Percentiles rank a stretch among this genome's conserved stretches.
phyloP scores from a whole-genome alignment of 1,140 invertebrate genomes.

The Monomorium pharaonis region DNA sequence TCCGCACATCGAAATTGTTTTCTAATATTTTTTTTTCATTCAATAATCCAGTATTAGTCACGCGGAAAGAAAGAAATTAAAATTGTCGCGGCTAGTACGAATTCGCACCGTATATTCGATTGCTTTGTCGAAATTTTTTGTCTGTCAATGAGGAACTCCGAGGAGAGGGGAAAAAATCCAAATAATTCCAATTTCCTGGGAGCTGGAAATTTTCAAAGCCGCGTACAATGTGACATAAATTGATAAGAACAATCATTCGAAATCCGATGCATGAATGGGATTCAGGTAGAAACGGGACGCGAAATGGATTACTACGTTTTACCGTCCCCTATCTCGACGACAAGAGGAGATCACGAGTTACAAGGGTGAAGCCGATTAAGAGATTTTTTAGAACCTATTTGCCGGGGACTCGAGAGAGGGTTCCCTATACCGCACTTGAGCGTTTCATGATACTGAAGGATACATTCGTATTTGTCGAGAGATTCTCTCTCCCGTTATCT shows the following conservation, averaged over 20 bases:
- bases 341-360: slow-evolving; percentile 58
- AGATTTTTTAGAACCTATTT: slow-evolving; percentile 67
- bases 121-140: background rate
- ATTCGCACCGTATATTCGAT: background rate
- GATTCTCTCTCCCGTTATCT: slow-evolving; percentile 4
- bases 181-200: slow-evolving; percentile 39
- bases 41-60: background rate
- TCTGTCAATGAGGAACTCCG: background rate
- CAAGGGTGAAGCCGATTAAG: slow-evolving; percentile 68
- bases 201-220: slow-evolving; percentile 48
- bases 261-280: slow-evolving; percentile 37
- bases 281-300: slow-evolving; percentile 7
- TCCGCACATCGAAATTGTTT: background rate
- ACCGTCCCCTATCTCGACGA: slow-evolving; percentile 30
- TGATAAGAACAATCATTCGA: slow-evolving; percentile 53
- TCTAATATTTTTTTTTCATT: background rate
- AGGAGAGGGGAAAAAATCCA: background rate
- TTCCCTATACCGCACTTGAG: slow-evolving; percentile 22
- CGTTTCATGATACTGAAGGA: slow-evolving; percentile 29
- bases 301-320: slow-evolving; percentile 43
- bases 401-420: background rate
- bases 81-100: background rate
- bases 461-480: slow-evolving; percentile 43
- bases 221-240: slow-evolving; percentile 26
- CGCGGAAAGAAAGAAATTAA: background rate